phyloP scores from a whole-genome alignment of 2,888 invertebrate genomes.

The Gasteruption jaculator region DNA sequence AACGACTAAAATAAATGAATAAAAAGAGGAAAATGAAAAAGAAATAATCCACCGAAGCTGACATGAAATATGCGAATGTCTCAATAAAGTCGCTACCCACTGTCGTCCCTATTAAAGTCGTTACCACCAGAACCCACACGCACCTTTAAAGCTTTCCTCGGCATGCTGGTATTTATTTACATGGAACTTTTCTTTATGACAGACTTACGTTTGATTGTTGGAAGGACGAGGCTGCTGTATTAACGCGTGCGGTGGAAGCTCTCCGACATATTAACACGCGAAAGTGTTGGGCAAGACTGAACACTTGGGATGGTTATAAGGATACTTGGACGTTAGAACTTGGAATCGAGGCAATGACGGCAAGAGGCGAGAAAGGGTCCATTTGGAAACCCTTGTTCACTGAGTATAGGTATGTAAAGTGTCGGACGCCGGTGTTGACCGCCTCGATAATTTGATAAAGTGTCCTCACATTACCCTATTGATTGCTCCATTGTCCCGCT shows the following conservation, averaged over 20 bases:
- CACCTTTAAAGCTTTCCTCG: constrained; percentile 26
- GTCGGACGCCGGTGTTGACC: constrained; percentile 38
- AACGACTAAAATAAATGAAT: too few species aligned
- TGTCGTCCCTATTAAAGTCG: constrained; percentile 37
- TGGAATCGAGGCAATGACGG: too few species aligned
- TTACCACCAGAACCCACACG: constrained; percentile 32
- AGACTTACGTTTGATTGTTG: too few species aligned
- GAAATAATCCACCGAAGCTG: constrained; percentile 28
- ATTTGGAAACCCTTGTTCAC: constrained; percentile 36
- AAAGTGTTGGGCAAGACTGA: constrained; percentile 47
- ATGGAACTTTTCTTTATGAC: too few species aligned
- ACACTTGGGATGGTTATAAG: too few species aligned
- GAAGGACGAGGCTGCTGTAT: too few species aligned
- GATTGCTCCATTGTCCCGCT: constrained; percentile 50
- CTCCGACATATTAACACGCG: constrained; percentile 34
- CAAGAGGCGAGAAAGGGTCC: constrained; percentile 26
- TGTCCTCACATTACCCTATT: constrained; percentile 52
- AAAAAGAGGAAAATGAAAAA: too few species aligned
- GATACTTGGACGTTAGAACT: too few species aligned
- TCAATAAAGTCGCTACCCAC: constrained; percentile 40
- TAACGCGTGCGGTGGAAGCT: constrained; percentile 32
- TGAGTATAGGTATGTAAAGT: constrained; percentile 36
- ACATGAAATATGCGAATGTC: constrained; percentile 41
- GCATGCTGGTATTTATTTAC: too few species aligned
- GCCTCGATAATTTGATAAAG: constrained; percentile 50